Percentiles rank a stretch among this genome's conserved stretches.
phyloP scores from a whole-genome alignment of 2,888 invertebrate genomes.

The Eupithecia subumbrata region DNA sequence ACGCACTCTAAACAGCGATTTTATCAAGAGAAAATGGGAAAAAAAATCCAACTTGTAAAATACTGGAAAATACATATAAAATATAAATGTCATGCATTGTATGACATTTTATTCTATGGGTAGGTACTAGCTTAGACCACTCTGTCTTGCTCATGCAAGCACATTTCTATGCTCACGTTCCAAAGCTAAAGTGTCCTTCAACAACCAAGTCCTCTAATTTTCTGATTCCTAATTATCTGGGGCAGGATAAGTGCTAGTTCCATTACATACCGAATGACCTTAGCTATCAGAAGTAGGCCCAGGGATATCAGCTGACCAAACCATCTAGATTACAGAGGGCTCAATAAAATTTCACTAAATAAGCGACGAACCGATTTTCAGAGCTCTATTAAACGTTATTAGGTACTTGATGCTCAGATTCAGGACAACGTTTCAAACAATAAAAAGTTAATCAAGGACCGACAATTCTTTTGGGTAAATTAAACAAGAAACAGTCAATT shows the following conservation, averaged over 20 bases:
- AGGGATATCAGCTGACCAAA: background rate
- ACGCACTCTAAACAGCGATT: background rate
- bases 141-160: background rate
- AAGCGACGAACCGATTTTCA: background rate
- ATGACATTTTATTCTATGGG: background rate
- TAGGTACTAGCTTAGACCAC: background rate
- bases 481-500: constrained; percentile 36
- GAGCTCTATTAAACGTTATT: background rate
- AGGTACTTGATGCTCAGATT: background rate
- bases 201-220: background rate
- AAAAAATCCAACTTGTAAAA: background rate
- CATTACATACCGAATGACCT: background rate
- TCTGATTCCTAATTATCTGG: background rate
- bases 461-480: constrained; percentile 2
- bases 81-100: background rate
- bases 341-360: background rate
- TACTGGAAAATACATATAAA: background rate
- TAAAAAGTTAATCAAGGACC: constrained; percentile 1
- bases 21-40: background rate
- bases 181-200: background rate
- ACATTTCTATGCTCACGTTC: background rate
- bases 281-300: background rate
- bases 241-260: background rate
- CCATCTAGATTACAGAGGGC: background rate
- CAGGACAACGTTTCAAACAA: constrained; percentile 3